phyloP scores from a whole-genome alignment of 1,140 invertebrate genomes.

The Hylaeus volcanicus region DNA sequence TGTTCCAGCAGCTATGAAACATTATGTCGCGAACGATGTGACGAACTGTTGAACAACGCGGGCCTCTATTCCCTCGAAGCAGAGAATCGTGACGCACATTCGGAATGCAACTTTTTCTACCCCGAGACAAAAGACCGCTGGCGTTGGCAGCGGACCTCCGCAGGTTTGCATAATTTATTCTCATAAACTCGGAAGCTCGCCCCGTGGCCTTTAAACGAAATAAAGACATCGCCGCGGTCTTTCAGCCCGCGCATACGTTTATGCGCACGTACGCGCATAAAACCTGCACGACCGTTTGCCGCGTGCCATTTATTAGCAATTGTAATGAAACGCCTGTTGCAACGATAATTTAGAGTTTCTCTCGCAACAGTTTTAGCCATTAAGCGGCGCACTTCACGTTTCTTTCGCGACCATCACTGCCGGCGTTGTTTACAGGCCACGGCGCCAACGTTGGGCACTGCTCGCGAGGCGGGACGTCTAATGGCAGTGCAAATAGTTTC shows the following conservation, averaged over 20 bases:
- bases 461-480: conserved; percentile 58
- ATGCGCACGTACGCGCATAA: conserved; percentile 32
- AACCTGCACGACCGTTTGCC: conserved; percentile 24
- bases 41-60: conserved; percentile 29
- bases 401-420: conserved; percentile 5
- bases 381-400: conserved; percentile 20
- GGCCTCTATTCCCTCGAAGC: conserved; percentile 9
- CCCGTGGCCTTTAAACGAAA: conserved; percentile 38
- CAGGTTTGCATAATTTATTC: conserved; percentile 51
- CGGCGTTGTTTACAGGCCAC: conserved; percentile 49
- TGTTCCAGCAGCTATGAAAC: not conserved
- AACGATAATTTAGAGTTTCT: conserved; percentile 55
- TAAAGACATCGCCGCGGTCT: conserved; percentile 38
- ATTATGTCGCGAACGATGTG: conserved; percentile 6
- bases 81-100: conserved; percentile 14
- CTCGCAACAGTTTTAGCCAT: conserved; percentile 39
- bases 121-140: conserved; percentile 26
- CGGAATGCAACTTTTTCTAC: not conserved
- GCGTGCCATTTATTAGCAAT: conserved; percentile 52
- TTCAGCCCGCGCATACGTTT: conserved; percentile 17
- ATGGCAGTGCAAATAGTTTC: conserved; percentile 78
- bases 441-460: conserved; percentile 30
- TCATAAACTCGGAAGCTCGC: conserved; percentile 46
- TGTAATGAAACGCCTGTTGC: conserved; percentile 49
- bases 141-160: conserved; percentile 13